phyloP scores from a whole-genome alignment of 2,888 invertebrate species.

The Lucinisca nassula region DNA sequence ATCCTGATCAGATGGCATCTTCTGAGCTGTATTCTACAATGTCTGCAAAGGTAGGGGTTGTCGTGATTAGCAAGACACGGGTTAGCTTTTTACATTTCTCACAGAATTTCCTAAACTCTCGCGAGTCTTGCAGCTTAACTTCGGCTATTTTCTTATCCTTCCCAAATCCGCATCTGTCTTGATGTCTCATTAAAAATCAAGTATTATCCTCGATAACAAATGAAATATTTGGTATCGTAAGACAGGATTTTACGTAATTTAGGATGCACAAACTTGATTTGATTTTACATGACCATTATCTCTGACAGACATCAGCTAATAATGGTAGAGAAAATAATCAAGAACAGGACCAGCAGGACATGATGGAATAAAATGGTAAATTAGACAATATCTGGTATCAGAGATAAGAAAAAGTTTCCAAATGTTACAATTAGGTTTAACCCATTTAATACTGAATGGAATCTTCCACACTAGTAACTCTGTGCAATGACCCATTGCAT shows the following conservation, averaged over 20 bases:
- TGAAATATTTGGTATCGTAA: not conserved
- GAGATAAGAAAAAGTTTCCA: not conserved
- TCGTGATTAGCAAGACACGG: too few relatives aligned
- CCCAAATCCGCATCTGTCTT: not conserved
- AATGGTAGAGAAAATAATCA: not conserved
- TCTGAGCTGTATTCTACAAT: too few relatives aligned
- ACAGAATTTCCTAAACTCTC: too few relatives aligned
- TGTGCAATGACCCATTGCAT: too few relatives aligned
- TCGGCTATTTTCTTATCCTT: not conserved
- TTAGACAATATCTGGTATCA: constrained; percentile 1
- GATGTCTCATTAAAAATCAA: not conserved
- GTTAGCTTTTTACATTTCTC: too few relatives aligned
- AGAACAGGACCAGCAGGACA: too few relatives aligned
- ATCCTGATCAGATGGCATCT: too few relatives aligned
- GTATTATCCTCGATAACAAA: constrained; percentile 1
- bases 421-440: not conserved
- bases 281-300: constrained; percentile 5
- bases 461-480: too few relatives aligned
- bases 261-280: not conserved
- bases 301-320: constrained; percentile 5
- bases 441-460: too few relatives aligned
- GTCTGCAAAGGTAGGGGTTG: too few relatives aligned
- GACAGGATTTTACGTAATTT: not conserved
- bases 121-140: not conserved
- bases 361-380: not conserved